Percentiles rank a stretch among this genome's conserved stretches.
These are phyloP conservation scores for Pseudoatta argentina DNA, from an alignment of 1,140 invertebrate genomes.

Conservation along the genomic window DNA sequence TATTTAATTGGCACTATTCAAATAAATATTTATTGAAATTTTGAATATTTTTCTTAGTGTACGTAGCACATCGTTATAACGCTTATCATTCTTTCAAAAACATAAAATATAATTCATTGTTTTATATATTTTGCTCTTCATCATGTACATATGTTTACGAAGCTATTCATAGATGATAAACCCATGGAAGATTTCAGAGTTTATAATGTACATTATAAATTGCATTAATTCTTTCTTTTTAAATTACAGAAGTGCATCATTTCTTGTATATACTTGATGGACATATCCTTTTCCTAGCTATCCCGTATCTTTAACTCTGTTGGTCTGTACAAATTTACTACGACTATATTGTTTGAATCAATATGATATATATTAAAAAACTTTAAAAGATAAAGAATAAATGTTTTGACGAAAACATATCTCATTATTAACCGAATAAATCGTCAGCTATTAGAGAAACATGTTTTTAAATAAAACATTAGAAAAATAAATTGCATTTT, in stretches of 20 bases:
- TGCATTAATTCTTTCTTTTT: background rate
- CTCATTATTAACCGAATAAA: too few species aligned
- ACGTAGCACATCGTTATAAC: background rate
- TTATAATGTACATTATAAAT: background rate
- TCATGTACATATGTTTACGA: background rate
- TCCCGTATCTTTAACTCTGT: background rate
- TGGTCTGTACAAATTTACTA: too few species aligned
- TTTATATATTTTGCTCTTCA: constrained; percentile 20
- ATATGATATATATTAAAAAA: too few species aligned
- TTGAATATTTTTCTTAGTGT: too few species aligned
- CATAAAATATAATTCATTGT: constrained; percentile 1
- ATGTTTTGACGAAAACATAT: too few species aligned
- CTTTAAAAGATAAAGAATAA: too few species aligned
- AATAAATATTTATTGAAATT: too few species aligned
- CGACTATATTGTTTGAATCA: too few species aligned
- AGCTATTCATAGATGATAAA: background rate
- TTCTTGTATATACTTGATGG: background rate
- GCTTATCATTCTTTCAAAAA: background rate
- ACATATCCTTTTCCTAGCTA: background rate
- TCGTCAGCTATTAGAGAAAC: too few species aligned
- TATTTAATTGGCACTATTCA: too few species aligned
- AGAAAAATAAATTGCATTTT: too few species aligned
- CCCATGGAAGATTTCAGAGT: background rate
- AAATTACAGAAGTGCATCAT: background rate
- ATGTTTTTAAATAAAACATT: too few species aligned